Evolutionary conservation across 2,888 invertebrate genomes (phyloP).

Genomic region (Harpalus rufipes): DNA sequence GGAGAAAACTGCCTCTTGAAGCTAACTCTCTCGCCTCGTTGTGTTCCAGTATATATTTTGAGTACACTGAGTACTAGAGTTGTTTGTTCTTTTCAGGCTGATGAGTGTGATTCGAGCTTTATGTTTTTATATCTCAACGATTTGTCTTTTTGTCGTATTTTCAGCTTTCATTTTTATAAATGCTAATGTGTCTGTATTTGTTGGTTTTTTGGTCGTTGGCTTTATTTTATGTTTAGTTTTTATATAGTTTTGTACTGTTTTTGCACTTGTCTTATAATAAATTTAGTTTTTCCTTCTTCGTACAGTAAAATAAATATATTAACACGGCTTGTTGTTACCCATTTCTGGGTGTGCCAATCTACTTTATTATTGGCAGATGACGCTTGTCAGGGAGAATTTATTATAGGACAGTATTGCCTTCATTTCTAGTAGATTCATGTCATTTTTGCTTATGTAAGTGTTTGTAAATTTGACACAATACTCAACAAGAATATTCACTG

Average conservation of each 20-base stretch:
- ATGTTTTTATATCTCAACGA: slow-evolving; percentile 70
- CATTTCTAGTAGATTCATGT: slow-evolving; percentile 43
- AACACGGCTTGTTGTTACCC: background rate
- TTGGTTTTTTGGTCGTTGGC: slow-evolving; percentile 56
- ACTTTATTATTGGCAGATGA: no score
- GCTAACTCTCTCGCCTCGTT: no score
- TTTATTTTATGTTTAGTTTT: slow-evolving; percentile 53
- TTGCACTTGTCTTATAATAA: slow-evolving; percentile 43
- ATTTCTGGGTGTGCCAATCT: background rate
- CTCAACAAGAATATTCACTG: slow-evolving; percentile 58
- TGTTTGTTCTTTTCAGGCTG: slow-evolving; percentile 55
- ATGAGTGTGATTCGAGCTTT: slow-evolving; percentile 59
- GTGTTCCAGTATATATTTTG: no score
- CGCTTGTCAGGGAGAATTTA: background rate
- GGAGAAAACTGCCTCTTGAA: no score
- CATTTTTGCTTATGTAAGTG: slow-evolving; percentile 53
- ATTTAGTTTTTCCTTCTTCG: background rate
- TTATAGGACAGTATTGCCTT: slow-evolving; percentile 20
- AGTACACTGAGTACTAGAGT: slow-evolving; percentile 1
- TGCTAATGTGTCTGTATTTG: slow-evolving; percentile 63
- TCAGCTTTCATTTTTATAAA: slow-evolving; percentile 75
- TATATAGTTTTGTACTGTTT: slow-evolving; percentile 39
- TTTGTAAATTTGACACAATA: slow-evolving; percentile 57
- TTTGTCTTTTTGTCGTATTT: slow-evolving; percentile 70
- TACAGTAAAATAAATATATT: no score